Evolutionary conservation across 2,888 invertebrate genomes (phyloP), one percentile per base, ranked within the genome.

Genomic region (Orthosia incerta): DNA sequence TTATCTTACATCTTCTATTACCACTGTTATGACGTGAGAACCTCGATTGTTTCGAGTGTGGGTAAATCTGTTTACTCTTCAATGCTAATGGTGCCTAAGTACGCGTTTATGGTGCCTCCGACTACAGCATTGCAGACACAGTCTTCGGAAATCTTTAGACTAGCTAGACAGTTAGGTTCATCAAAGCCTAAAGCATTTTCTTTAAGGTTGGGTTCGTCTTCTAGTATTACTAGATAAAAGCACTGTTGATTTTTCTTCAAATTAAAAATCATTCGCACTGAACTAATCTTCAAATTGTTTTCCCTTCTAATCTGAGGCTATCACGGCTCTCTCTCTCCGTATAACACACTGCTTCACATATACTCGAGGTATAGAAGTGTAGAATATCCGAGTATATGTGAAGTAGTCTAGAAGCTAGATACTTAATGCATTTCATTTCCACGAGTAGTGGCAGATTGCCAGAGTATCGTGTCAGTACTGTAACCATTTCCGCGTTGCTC

Each of bases 1-100:
- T 72, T 78, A 79, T 82, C 76, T 78, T 76, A 56, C 73, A 79
- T 80, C 74, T 76, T 70, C 89, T 90, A 90, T 91, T 91, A 91
- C 91, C 87, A 92, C 93, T 90, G 93, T 95, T 95, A 94, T 94
- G 93, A 93, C 87, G 95, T 95, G 95, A 88, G 95, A 95, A 92
- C 83, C 55, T 86, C 82, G 61, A 93, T 94, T 95, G 94, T 95
- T 88, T 73, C 60, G 77, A 91, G 89, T 90, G 93, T 95, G 94
- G 91, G 94, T 93, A 94, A 92, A 89, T 87, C 87, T 78, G 87
- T 82, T 90, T 89, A 90, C 89, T 90, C 89, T 91, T 91, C 90
- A 93, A 93, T 73, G 71, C 64, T 79, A 82, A 84, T 82, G 68
- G 65, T 59, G 65, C 67, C 79, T 83, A 89, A 86, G 80, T 76